Conservation (phyloP, 1,140 invertebrate species). For the Venustaconcha ellipsiformis region DNA sequence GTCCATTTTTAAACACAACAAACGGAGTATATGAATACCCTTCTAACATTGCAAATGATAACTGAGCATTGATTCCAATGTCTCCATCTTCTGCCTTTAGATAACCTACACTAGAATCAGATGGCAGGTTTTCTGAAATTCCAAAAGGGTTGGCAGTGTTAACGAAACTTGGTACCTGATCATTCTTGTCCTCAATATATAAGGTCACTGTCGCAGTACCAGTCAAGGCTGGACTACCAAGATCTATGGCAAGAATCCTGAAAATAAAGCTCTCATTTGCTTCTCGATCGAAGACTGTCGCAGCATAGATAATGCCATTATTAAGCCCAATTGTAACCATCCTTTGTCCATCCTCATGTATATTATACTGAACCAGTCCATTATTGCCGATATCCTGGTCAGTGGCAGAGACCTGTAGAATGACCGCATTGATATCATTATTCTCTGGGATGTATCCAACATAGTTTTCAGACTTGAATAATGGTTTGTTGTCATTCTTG, state of each 20-base stretch:
- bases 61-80: constrained; percentile 83
- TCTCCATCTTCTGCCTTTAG: constrained; percentile 93
- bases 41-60: constrained; percentile 83
- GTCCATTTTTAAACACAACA: constrained; percentile 75
- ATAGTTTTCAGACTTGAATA: constrained; percentile 84
- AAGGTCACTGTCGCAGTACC: constrained; percentile 53
- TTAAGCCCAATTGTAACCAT: constrained; percentile 42
- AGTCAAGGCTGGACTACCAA: constrained; percentile 73
- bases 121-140: constrained; percentile 78
- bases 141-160: constrained; percentile 42
- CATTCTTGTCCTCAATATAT: constrained; percentile 78
- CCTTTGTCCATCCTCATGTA: constrained; percentile 32
- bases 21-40: constrained; percentile 70
- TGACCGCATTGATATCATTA: constrained; percentile 78
- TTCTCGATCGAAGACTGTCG: constrained; percentile 47
- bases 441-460: constrained; percentile 85
- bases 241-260: constrained; percentile 43
- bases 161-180: constrained; percentile 55
- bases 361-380: constrained; percentile 83
- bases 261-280: constrained; percentile 31
- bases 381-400: constrained; percentile 93
- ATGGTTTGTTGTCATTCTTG: constrained; percentile 78
- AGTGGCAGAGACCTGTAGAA: constrained; percentile 78
- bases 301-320: constrained; percentile 48
- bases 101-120: constrained; percentile 81